Percentiles rank a stretch among this genome's conserved stretches.
These are phyloP conservation scores for Saccostrea cuccullata DNA, from an alignment of 1,140 invertebrate genomes.

Conservation along the genomic window DNA sequence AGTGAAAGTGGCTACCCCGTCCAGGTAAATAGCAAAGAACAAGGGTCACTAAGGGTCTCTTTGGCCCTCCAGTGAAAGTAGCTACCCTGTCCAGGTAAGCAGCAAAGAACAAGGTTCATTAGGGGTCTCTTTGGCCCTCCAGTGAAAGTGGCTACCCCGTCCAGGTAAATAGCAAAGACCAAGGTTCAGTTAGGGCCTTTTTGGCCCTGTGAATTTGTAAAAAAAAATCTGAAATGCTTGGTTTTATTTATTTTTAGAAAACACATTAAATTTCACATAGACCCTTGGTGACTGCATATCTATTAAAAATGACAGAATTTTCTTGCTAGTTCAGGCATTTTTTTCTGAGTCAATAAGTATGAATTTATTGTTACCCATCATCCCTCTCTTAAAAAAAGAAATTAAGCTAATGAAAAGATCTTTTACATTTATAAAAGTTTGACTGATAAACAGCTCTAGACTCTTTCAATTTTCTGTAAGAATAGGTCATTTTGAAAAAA, in stretches of 20 bases:
- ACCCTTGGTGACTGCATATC: no score
- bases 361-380: no score
- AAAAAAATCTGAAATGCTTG: no score
- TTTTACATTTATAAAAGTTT: no score
- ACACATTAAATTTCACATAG: no score
- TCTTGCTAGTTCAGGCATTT: background rate
- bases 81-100: constrained; percentile 47
- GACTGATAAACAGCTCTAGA: no score
- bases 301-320: background rate
- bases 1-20: constrained; percentile 55
- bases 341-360: no score
- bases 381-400: no score
- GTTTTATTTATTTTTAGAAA: no score
- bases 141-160: constrained; percentile 55
- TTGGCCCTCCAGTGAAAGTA: constrained; percentile 47
- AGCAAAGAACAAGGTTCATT: background rate
- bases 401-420: no score
- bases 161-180: background rate
- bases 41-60: constrained; percentile 45
- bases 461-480: no score
- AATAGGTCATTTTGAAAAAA: no score
- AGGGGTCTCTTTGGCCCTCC: background rate
- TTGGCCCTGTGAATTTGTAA: background rate
- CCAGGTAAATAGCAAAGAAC: constrained; percentile 13
- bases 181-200: constrained; percentile 41